phyloP scores from a whole-genome alignment of 2,797 vertebrate species.

The Glyptemys insculpta region DNA sequence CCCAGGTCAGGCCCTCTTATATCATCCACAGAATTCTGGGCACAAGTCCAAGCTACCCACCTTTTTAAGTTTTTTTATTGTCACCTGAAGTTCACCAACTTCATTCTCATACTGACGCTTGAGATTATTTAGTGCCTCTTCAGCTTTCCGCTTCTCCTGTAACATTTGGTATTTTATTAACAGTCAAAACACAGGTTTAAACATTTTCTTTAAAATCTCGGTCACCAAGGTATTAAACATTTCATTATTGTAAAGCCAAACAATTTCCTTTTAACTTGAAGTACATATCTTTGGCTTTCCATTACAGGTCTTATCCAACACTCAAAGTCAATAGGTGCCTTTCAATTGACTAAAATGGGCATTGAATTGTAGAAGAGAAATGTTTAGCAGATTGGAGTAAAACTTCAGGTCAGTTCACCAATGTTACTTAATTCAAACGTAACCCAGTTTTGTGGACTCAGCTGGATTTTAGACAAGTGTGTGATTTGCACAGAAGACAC shows the following conservation, averaged over 20 bases:
- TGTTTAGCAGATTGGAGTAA: not conserved
- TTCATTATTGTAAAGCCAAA: not conserved
- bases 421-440: not conserved
- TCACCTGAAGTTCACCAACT: conserved; percentile 93
- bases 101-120: conserved; percentile 89
- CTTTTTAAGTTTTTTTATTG: conserved; percentile 93
- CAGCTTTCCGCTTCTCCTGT: conserved; percentile 89
- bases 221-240: not conserved
- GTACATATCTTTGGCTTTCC: not conserved
- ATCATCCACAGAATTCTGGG: not conserved
- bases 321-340: not conserved
- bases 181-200: not conserved
- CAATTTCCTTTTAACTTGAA: not conserved
- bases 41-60: conserved; percentile 71
- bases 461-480: not conserved
- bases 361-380: not conserved
- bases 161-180: conserved; percentile 41
- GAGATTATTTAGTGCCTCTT: conserved; percentile 86
- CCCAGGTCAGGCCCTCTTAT: not conserved
- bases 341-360: not conserved
- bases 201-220: not conserved
- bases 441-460: not conserved
- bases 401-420: not conserved
- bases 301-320: not conserved
- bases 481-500: not conserved